These are phyloP conservation scores for Rana temporaria DNA, from an alignment of 2,113 vertebrate genomes.

Conservation along the genomic window DNA sequence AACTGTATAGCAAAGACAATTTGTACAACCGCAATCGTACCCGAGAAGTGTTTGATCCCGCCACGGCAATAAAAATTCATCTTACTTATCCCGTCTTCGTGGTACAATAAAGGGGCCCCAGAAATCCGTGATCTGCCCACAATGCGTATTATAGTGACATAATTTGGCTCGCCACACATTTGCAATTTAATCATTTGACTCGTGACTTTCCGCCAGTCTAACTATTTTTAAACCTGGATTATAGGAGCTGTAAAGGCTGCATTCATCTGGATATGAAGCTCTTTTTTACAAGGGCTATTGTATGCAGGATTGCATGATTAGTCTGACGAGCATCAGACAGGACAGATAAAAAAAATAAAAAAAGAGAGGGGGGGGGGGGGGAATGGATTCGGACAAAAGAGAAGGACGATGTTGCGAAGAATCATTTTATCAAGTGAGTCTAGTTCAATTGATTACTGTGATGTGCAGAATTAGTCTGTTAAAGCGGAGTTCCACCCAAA, in stretches of 20 bases:
- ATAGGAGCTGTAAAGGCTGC: constrained; percentile 12
- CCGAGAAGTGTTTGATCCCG: constrained; percentile 43
- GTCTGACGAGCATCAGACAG: constrained; percentile 26
- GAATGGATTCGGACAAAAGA: constrained; percentile 29
- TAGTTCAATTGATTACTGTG: constrained; percentile 27
- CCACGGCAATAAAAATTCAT: constrained; percentile 41
- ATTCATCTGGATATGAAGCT: constrained; percentile 35
- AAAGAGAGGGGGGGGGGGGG: no score
- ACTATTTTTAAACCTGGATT: constrained; percentile 54
- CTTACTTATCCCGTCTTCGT: constrained; percentile 35
- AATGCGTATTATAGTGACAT: constrained; percentile 39
- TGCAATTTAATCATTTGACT: constrained; percentile 49
- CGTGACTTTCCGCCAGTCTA: constrained; percentile 1
- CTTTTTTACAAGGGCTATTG: constrained; percentile 45
- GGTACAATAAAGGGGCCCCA: constrained; percentile 18
- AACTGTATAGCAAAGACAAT: constrained; percentile 51
- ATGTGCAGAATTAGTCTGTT: constrained; percentile 8
- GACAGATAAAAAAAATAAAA: constrained; percentile 41
- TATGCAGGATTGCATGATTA: constrained; percentile 35
- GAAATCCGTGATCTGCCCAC: constrained; percentile 26
- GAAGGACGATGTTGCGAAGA: constrained; percentile 8
- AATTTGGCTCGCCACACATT: constrained; percentile 43
- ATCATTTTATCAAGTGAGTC: constrained; percentile 44
- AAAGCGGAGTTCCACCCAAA: no score
- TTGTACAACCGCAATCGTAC: constrained; percentile 46